Conservation (phyloP, 1,140 invertebrate species). For the Latrodectus geometricus region DNA sequence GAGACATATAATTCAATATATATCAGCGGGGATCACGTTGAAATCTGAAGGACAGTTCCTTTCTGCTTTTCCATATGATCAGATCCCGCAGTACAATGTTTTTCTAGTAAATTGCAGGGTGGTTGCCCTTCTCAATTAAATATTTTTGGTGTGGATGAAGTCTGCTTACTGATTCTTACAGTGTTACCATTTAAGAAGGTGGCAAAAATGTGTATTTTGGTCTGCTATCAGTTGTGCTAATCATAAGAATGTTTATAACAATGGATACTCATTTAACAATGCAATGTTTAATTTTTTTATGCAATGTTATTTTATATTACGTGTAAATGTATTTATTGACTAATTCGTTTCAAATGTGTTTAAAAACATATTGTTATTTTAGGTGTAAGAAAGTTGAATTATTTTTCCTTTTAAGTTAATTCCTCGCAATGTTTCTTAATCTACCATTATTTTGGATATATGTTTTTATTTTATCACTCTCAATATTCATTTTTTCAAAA, state of each 20-base stretch:
- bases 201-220: neutral
- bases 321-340: too few species aligned
- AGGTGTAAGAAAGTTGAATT: too few species aligned
- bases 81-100: neutral
- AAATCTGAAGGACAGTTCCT: neutral
- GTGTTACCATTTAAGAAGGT: neutral
- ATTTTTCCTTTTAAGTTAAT: too few species aligned
- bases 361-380: too few species aligned
- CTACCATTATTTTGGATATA: too few species aligned
- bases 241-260: neutral
- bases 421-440: too few species aligned
- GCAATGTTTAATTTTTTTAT: too few species aligned
- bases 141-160: neutral
- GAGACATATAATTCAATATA: conserved; percentile 42
- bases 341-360: too few species aligned
- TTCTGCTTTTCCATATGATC: neutral
- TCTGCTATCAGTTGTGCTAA: neutral
- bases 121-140: conserved; percentile 8
- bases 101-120: neutral
- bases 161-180: neutral
- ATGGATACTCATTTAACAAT: too few species aligned
- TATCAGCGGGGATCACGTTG: conserved; percentile 33
- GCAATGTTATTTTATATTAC: too few species aligned
- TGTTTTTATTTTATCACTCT: too few species aligned
- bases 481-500: too few species aligned